These are phyloP conservation scores for Cepaea nemoralis DNA, from an alignment of 1,140 invertebrate genomes.

Conservation along the genomic window DNA sequence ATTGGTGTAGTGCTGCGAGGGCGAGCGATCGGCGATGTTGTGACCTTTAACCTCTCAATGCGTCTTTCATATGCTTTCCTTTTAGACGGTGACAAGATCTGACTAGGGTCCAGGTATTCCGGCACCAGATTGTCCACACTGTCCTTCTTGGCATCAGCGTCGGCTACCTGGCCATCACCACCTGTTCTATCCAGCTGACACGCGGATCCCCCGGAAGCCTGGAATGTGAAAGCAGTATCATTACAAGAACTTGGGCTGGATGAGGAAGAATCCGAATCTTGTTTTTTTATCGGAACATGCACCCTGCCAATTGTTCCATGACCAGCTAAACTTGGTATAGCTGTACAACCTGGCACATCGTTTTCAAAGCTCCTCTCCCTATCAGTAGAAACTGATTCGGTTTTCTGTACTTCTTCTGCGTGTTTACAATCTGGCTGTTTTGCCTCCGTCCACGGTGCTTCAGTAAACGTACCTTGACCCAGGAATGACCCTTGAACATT, in stretches of 20 bases:
- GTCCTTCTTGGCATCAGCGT: neutral
- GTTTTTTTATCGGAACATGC: conserved; percentile 24
- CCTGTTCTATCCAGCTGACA: conserved; percentile 34
- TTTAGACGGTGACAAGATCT: conserved; percentile 57
- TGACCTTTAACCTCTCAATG: conserved; percentile 75
- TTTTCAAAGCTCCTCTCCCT: neutral
- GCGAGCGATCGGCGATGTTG: conserved; percentile 86
- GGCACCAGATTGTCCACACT: conserved; percentile 41
- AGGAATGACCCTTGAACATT: conserved; percentile 4
- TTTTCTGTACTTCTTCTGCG: neutral
- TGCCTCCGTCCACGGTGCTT: neutral
- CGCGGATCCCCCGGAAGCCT: conserved; percentile 29
- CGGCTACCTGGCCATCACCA: neutral
- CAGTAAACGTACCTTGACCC: too few relatives aligned
- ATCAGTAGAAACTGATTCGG: neutral
- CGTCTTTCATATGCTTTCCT: conserved; percentile 65
- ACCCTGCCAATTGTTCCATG: conserved; percentile 37
- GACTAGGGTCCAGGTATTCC: conserved; percentile 47
- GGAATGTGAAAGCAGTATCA: conserved; percentile 43
- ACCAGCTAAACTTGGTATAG: neutral
- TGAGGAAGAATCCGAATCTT: conserved; percentile 37
- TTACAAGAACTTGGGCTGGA: conserved; percentile 50
- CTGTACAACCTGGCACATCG: neutral
- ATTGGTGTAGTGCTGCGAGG: conserved; percentile 88
- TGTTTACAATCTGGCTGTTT: neutral